Percentiles rank a stretch among this genome's conserved stretches.
phyloP scores from a whole-genome alignment of 2,888 invertebrate species.

The Sarcophaga subvicina region DNA sequence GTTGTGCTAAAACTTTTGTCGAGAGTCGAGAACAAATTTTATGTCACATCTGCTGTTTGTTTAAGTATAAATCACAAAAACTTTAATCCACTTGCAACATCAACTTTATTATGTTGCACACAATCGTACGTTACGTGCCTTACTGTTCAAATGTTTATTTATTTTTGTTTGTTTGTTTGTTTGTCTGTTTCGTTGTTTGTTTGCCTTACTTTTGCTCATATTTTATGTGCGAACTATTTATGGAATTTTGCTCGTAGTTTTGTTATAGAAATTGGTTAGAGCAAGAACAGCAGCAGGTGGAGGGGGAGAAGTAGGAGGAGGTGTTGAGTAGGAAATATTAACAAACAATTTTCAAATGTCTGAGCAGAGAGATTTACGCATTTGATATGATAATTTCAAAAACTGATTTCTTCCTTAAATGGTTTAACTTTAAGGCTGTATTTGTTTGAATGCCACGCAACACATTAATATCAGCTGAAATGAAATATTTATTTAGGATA shows the following conservation, averaged over 20 bases:
- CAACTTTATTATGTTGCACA: conserved; percentile 47
- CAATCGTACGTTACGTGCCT: conserved; percentile 9
- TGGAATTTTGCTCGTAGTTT: not conserved
- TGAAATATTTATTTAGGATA: too few species aligned
- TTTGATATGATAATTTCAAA: too few species aligned
- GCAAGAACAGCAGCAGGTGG: not conserved
- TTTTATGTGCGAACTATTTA: not conserved
- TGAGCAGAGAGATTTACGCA: too few species aligned
- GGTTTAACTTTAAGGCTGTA: too few species aligned
- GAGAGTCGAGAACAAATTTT: conserved; percentile 40
- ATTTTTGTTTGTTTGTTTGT: not conserved
- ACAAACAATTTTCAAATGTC: too few species aligned
- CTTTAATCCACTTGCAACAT: conserved; percentile 66
- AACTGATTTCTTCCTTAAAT: too few species aligned
- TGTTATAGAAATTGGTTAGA: not conserved
- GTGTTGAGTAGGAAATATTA: too few species aligned
- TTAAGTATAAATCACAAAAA: conserved; percentile 68
- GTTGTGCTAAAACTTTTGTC: conserved; percentile 55
- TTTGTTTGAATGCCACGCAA: too few species aligned
- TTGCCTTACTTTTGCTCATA: not conserved
- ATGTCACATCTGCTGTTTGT: conserved; percentile 67
- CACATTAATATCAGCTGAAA: too few species aligned
- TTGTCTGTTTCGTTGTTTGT: not conserved
- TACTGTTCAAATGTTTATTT: not conserved
- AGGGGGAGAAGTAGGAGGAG: too few species aligned